Conservation (phyloP, 1,140 invertebrate genomes). For the Cydia strobilella region DNA sequence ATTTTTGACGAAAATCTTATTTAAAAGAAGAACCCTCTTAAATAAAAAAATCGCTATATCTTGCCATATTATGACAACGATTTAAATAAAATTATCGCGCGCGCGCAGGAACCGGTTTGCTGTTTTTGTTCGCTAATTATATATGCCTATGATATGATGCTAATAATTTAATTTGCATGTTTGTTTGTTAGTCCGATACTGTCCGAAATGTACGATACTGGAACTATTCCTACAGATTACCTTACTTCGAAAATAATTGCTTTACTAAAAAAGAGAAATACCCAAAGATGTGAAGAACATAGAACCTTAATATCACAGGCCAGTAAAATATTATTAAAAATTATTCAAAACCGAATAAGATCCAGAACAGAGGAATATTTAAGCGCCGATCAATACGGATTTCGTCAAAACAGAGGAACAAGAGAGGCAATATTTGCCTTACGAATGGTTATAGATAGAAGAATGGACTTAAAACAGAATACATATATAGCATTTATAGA, state of each 20-base stretch:
- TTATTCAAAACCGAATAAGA: no score
- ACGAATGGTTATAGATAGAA: no score
- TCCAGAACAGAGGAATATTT: no score
- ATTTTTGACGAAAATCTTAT: not conserved
- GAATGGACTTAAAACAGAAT: no score
- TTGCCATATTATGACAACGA: not conserved
- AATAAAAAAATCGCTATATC: not conserved
- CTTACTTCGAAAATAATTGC: not conserved
- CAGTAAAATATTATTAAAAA: no score
- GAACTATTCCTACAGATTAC: not conserved
- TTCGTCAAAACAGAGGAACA: no score
- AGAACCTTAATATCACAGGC: not conserved
- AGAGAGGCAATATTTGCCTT: no score
- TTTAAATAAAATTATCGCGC: conserved; percentile 1
- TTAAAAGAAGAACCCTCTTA: not conserved
- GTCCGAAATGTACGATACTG: not conserved
- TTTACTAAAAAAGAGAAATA: not conserved
- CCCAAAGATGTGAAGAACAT: not conserved
- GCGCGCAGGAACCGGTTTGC: not conserved
- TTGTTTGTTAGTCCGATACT: no score
- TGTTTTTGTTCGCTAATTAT: conserved; percentile 11
- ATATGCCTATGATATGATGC: not conserved
- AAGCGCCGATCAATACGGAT: no score
- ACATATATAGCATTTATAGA: no score
- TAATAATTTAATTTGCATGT: conserved; percentile 2